These are phyloP conservation scores for Cybosia mesomella DNA, from an alignment of 2,888 invertebrate species.

Conservation along the genomic window DNA sequence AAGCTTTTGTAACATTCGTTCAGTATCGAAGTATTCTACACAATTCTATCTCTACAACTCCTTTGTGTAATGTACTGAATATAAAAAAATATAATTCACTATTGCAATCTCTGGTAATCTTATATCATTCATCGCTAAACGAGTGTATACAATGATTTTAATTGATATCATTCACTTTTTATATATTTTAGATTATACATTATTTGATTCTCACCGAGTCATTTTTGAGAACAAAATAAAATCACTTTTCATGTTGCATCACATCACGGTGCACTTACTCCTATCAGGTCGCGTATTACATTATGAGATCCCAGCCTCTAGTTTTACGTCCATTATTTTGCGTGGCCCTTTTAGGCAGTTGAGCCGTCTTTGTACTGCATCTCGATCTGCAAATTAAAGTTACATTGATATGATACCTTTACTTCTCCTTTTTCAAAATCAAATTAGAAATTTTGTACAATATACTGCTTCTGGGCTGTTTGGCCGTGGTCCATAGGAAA, in stretches of 20 bases:
- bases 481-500: too few relatives aligned
- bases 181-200: conserved; percentile 73
- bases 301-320: conserved; percentile 86
- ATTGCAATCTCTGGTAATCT: conserved; percentile 82
- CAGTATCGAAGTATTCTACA: conserved; percentile 66
- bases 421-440: not conserved
- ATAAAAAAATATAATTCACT: conserved; percentile 85
- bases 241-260: conserved; percentile 82
- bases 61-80: conserved; percentile 67
- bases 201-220: conserved; percentile 68
- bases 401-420: not conserved
- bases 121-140: conserved; percentile 72
- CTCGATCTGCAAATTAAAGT: conserved; percentile 90
- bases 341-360: conserved; percentile 83
- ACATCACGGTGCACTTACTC: conserved; percentile 65
- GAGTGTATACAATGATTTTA: conserved; percentile 70
- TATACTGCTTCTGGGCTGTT: too few relatives aligned
- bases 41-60: conserved; percentile 61
- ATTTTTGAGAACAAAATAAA: conserved; percentile 83
- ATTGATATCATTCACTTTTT: conserved; percentile 79
- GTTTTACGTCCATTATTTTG: conserved; percentile 83
- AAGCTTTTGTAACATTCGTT: conserved; percentile 67
- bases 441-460: too few relatives aligned
- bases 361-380: conserved; percentile 98
- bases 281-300: conserved; percentile 69